These are phyloP conservation scores for Cenopis cana DNA, from an alignment of 2,888 invertebrate genomes.

Conservation along the genomic window DNA sequence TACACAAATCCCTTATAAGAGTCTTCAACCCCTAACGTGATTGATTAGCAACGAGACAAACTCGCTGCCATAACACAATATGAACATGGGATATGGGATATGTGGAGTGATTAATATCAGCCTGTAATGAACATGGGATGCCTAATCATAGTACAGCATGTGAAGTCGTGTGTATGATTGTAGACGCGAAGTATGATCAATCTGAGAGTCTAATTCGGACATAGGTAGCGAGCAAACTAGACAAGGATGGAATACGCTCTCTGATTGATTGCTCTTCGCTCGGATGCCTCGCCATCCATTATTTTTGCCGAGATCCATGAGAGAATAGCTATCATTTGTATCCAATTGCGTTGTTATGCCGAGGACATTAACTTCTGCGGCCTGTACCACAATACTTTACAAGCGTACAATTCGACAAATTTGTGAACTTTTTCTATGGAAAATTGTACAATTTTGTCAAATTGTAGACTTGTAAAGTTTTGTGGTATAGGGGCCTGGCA, in stretches of 20 bases:
- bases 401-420: no score
- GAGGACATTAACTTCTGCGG: constrained; percentile 47
- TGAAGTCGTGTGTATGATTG: constrained; percentile 42
- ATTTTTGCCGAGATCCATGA: constrained; percentile 56
- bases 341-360: constrained; percentile 53
- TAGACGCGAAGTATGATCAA: constrained; percentile 49
- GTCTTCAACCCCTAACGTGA: neutral
- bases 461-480: no score
- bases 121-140: constrained; percentile 37
- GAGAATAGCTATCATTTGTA: constrained; percentile 57
- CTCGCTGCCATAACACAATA: neutral
- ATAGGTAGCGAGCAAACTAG: constrained; percentile 44
- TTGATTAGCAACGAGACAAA: constrained; percentile 6
- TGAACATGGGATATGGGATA: constrained; percentile 2
- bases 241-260: constrained; percentile 44
- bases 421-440: no score
- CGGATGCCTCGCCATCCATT: constrained; percentile 55
- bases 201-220: constrained; percentile 52
- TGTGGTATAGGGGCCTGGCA: no score
- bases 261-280: constrained; percentile 62
- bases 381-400: no score
- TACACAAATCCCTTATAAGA: neutral
- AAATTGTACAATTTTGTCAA: no score
- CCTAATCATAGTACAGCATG: constrained; percentile 34
- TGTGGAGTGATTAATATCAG: constrained; percentile 33